These are phyloP conservation scores for Bombus huntii DNA, from an alignment of 1,140 invertebrate species.

Conservation along the genomic window DNA sequence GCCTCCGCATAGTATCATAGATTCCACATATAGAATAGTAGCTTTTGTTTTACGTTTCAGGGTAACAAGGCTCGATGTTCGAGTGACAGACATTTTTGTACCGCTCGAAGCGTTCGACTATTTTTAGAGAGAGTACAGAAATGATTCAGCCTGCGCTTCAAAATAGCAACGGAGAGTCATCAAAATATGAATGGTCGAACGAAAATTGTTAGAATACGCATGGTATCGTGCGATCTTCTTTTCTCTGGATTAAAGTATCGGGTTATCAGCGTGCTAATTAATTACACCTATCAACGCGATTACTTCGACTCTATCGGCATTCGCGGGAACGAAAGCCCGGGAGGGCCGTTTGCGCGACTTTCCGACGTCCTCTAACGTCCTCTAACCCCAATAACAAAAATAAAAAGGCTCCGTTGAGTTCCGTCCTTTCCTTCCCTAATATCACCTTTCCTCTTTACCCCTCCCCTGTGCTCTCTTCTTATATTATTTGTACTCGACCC, in stretches of 20 bases:
- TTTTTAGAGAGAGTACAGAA: slow-evolving; percentile 11
- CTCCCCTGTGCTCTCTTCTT: slow-evolving; percentile 7
- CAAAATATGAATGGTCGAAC: slow-evolving; percentile 3
- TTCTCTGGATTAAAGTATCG: not conserved
- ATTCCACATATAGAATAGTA: not conserved
- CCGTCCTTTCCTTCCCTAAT: not conserved
- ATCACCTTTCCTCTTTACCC: not conserved
- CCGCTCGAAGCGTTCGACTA: slow-evolving; percentile 4
- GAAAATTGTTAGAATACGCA: not conserved
- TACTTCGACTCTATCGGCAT: slow-evolving; percentile 23
- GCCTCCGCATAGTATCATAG: not conserved
- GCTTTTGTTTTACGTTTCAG: not conserved
- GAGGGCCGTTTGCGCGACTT: not conserved
- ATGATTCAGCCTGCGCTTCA: not conserved
- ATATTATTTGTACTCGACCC: slow-evolving; percentile 24
- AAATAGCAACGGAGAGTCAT: not conserved
- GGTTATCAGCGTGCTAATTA: slow-evolving; percentile 35
- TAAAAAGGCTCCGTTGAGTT: slow-evolving; percentile 5
- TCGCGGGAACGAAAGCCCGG: not conserved
- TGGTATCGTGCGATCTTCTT: not conserved
- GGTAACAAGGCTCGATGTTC: not conserved
- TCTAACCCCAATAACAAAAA: slow-evolving; percentile 25
- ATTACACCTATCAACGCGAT: slow-evolving; percentile 42
- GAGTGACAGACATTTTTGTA: slow-evolving; percentile 15
- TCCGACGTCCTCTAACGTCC: not conserved